Conservation (phyloP, 2,113 vertebrate genomes). For the Acrocephalus arundinaceus region DNA sequence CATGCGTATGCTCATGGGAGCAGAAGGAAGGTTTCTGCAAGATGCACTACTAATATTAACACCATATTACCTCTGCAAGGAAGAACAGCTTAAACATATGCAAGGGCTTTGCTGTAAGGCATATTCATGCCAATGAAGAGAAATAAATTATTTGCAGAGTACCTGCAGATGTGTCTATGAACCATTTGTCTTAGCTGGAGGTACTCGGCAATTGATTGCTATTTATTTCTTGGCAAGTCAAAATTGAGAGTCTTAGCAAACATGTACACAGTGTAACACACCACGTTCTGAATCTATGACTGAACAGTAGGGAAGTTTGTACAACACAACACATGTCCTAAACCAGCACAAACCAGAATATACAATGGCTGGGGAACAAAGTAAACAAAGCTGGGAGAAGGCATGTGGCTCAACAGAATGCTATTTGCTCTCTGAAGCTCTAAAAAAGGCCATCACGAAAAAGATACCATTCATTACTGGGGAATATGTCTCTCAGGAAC, state of each 20-base stretch:
- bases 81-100: background rate
- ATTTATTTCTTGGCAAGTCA: background rate
- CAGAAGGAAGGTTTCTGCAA: background rate
- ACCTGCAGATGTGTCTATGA: background rate
- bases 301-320: background rate
- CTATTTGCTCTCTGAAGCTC: background rate
- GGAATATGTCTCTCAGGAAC: background rate
- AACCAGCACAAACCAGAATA: background rate
- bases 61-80: background rate
- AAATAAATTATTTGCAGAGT: background rate
- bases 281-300: background rate
- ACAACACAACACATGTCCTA: background rate
- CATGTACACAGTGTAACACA: background rate
- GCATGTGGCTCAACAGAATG: background rate
- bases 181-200: background rate
- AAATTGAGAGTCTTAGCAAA: background rate
- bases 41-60: background rate
- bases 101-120: background rate
- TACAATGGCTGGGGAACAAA: background rate
- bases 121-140: background rate
- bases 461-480: background rate
- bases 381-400: background rate
- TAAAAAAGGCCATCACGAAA: background rate
- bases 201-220: background rate
- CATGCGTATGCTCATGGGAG: background rate